Conservation (phyloP, 2,888 invertebrate species). For the Cheilosia vulpina region DNA sequence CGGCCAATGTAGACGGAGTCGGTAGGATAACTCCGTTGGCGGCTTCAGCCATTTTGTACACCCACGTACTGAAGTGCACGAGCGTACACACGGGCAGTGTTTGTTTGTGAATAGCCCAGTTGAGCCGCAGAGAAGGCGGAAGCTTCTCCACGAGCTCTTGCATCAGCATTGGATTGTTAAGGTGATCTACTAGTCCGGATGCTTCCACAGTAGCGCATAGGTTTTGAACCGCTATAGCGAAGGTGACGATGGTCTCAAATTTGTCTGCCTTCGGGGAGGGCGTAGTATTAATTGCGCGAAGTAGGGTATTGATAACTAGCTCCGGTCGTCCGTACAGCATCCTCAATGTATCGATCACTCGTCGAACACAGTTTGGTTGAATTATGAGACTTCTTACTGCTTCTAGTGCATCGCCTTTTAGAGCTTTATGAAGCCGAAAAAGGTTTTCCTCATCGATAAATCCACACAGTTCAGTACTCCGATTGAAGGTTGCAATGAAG, state of each 20-base stretch:
- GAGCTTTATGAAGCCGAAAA: constrained; percentile 18
- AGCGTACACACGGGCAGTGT: no score
- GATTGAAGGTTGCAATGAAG: constrained; percentile 1
- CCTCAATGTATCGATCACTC: constrained; percentile 20
- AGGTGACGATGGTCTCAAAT: not conserved
- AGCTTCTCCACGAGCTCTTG: constrained; percentile 48
- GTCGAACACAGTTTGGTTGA: constrained; percentile 27
- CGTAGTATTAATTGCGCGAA: constrained; percentile 4
- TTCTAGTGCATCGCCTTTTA: constrained; percentile 5
- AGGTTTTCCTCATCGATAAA: constrained; percentile 19
- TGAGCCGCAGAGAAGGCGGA: not conserved
- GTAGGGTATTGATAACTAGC: constrained; percentile 4
- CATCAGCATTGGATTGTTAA: constrained; percentile 26
- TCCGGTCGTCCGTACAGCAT: constrained; percentile 31
- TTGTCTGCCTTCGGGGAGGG: constrained; percentile 6
- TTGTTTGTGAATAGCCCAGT: constrained; percentile 50
- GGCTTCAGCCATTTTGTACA: constrained; percentile 20
- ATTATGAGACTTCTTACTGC: constrained; percentile 35
- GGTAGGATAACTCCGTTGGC: constrained; percentile 2
- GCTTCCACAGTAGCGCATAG: constrained; percentile 10
- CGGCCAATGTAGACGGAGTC: not conserved
- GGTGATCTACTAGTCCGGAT: not conserved
- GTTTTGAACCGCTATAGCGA: constrained; percentile 26
- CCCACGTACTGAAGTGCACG: constrained; percentile 27
- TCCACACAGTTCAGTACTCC: not conserved